These are phyloP conservation scores for Galleria mellonella DNA, from an alignment of 1,140 invertebrate species.

Conservation along the genomic window DNA sequence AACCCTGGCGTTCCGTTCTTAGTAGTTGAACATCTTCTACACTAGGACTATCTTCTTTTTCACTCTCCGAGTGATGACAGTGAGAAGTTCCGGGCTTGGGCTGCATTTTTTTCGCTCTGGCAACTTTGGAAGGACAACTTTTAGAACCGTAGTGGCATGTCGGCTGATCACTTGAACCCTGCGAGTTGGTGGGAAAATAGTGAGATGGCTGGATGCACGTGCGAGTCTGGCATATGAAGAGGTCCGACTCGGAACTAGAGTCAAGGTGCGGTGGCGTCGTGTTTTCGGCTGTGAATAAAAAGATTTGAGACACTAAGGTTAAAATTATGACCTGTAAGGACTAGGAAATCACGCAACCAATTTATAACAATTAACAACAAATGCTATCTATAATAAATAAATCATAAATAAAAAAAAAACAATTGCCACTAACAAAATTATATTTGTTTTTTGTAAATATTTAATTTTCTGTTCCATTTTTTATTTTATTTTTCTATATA, in stretches of 20 bases:
- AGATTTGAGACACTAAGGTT: neutral
- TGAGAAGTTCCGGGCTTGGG: conserved; percentile 9
- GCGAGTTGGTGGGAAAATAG: conserved; percentile 40
- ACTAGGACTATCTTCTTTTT: conserved; percentile 48
- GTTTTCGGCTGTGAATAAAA: conserved; percentile 43
- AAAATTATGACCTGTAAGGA: neutral
- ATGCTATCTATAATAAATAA: neutral
- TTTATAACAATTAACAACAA: neutral
- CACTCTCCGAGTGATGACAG: conserved; percentile 30
- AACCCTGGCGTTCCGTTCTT: conserved; percentile 29
- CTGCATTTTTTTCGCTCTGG: conserved; percentile 33
- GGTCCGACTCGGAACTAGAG: conserved; percentile 44
- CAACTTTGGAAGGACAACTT: conserved; percentile 50
- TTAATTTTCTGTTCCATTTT: no score
- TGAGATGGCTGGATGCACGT: conserved; percentile 61
- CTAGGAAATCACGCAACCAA: neutral
- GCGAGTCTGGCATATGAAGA: conserved; percentile 53
- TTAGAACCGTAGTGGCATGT: conserved; percentile 53
- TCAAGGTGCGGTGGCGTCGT: conserved; percentile 50
- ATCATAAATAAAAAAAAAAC: neutral
- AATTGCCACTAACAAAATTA: no score
- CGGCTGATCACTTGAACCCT: conserved; percentile 15
- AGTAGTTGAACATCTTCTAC: conserved; percentile 53
- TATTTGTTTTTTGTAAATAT: no score
- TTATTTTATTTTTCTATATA: no score